Evolutionary conservation across 2,888 invertebrate genomes (phyloP), one percentile per base, ranked within the genome.

Genomic region (Noctua pronuba): DNA sequence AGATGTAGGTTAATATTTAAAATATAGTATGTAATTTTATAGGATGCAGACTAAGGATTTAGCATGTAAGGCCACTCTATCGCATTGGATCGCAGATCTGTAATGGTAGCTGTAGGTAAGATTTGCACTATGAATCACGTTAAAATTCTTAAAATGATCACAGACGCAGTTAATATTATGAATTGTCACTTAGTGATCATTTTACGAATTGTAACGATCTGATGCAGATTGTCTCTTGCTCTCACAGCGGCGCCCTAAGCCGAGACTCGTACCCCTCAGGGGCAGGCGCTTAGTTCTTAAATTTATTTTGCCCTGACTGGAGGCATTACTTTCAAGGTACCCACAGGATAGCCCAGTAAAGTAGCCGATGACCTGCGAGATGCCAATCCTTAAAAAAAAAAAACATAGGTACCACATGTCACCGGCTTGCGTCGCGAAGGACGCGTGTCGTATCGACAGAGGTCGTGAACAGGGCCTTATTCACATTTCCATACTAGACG

Each of bases 401-500:
- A 7, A n/a, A n/a, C n/a, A n/a, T n/a, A n/a, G n/a, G n/a, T 13
- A 6, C 13, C 6, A 13, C 2, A 7, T 38, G 64, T 24, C 38
- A 38, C n/a, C 11, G 2, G n/a, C 7, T 41, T 41, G n/a, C 38
- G 16, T 16, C n/a, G 2, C n/a, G 16, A 24, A 11, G 38, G 13
- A 11, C 38, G 64, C 65, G n/a, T 10, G n/a, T 65, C 10, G n/a
- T 10, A 41, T 41, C 18, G n/a, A 8, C 41, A 4, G 41, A 38
- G 41, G 65, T 6, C n/a, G 41, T 18, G 65, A n/a, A n/a, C 18
- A 4, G 7, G 18, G 16, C 41, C n/a, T 41, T 55, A 49, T 35
- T 49, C 35, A 77, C 52, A 80, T 84, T 62, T 83, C 73, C 86
- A 77, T 83, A 77, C 58, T 52, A 55, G 78, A 73, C 18, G 21